Percentiles rank a stretch among this genome's conserved stretches.
Evolutionary conservation across 2,888 invertebrate species (phyloP).

Genomic region (Troides aeacus): DNA sequence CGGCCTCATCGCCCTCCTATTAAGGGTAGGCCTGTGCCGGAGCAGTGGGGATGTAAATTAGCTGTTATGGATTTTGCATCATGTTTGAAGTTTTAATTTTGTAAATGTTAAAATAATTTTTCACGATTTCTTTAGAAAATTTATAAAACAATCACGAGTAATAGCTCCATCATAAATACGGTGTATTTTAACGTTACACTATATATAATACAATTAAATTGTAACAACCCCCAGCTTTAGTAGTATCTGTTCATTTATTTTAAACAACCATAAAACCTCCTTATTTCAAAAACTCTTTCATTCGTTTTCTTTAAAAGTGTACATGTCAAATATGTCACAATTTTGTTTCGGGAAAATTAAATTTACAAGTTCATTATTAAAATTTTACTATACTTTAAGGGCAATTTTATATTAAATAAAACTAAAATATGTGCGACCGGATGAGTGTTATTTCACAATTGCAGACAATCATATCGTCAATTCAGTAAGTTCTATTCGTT

Average conservation of each 20-base stretch:
- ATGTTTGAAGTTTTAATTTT: no score
- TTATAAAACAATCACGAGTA: no score
- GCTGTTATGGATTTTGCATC: no score
- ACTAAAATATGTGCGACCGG: constrained; percentile 62
- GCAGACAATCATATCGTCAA: constrained; percentile 62
- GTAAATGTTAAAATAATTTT: no score
- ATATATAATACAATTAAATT: no score
- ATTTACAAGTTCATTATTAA: constrained; percentile 16
- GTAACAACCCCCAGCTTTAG: no score
- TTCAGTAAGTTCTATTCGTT: constrained; percentile 55
- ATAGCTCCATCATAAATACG: no score
- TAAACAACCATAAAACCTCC: not conserved
- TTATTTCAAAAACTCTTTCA: not conserved
- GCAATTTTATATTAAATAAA: constrained; percentile 22
- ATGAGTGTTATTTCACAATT: constrained; percentile 61
- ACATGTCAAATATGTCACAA: not conserved
- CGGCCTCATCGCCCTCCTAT: no score
- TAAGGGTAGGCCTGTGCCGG: no score
- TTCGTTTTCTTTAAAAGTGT: not conserved
- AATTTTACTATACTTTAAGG: constrained; percentile 2
- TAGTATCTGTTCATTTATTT: not conserved
- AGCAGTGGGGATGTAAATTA: no score
- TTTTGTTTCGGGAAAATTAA: constrained; percentile 2
- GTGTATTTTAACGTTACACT: no score
- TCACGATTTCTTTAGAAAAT: no score